phyloP scores from a whole-genome alignment of 2,888 invertebrate species.

The Aleiodes alternator region DNA sequence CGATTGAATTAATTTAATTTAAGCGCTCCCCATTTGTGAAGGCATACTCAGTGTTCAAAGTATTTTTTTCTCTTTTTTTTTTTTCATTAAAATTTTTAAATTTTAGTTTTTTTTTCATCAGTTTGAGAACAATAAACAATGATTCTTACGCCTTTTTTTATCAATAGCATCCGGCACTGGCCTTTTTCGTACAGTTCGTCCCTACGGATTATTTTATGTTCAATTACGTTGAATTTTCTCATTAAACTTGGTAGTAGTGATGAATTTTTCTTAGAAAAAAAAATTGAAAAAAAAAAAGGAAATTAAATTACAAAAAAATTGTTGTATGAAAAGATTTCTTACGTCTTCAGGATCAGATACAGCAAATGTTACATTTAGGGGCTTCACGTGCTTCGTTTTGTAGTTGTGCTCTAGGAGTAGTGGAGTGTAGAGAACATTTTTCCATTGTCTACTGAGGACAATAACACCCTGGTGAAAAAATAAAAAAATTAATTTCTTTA shows the following conservation, averaged over 20 bases:
- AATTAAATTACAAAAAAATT: slow-evolving; percentile 31
- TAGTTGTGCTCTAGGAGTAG: slow-evolving; percentile 92
- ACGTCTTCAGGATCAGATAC: slow-evolving; percentile 90
- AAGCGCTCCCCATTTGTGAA: slow-evolving; percentile 49
- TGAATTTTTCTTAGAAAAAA: slow-evolving; percentile 30
- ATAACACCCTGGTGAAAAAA: slow-evolving; percentile 86
- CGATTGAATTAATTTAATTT: neutral
- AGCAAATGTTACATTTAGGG: slow-evolving; percentile 92
- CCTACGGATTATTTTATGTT: slow-evolving; percentile 57
- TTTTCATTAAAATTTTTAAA: neutral
- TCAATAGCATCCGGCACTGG: slow-evolving; percentile 57
- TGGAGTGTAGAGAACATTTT: slow-evolving; percentile 95
- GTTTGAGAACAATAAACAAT: slow-evolving; percentile 32
- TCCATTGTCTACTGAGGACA: slow-evolving; percentile 97
- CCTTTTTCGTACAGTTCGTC: slow-evolving; percentile 58
- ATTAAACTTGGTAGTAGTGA: slow-evolving; percentile 7
- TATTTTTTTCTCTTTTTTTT: slow-evolving; percentile 47
- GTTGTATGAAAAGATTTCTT: slow-evolving; percentile 59
- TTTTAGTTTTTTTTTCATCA: slow-evolving; percentile 6
- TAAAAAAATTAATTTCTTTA: neutral
- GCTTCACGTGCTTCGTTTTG: slow-evolving; percentile 88
- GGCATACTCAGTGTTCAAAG: slow-evolving; percentile 45
- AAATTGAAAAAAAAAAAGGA: slow-evolving; percentile 35
- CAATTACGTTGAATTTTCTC: slow-evolving; percentile 34
- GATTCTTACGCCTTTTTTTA: slow-evolving; percentile 60